These are phyloP conservation scores for Scaptodrosophila latifasciaeformis DNA, from an alignment of 2,888 invertebrate species.

Conservation along the genomic window DNA sequence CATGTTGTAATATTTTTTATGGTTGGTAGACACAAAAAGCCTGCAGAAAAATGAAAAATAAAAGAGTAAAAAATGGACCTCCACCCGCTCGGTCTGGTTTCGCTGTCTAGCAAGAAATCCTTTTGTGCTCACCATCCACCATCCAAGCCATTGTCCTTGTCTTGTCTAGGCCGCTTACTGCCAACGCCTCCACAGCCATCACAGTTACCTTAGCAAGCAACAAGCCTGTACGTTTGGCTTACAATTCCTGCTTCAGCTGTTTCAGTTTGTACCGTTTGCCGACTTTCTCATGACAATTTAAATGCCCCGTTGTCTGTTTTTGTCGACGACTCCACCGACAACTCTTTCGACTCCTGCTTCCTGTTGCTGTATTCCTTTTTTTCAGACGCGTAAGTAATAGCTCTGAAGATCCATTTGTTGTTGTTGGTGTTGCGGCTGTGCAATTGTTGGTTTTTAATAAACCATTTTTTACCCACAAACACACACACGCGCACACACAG, in stretches of 20 bases:
- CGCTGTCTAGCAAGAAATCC: constrained; percentile 36
- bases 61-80: too few species aligned
- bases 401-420: constrained; percentile 45
- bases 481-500: neutral
- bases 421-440: constrained; percentile 41
- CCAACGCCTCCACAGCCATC: too few species aligned
- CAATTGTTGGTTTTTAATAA: constrained; percentile 24
- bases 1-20: constrained; percentile 38
- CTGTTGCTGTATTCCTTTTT: neutral
- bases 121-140: constrained; percentile 33
- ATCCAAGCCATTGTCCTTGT: constrained; percentile 23
- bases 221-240: too few species aligned
- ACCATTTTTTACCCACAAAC: constrained; percentile 15
- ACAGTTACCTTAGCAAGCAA: too few species aligned
- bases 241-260: too few species aligned
- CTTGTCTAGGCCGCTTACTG: constrained; percentile 34
- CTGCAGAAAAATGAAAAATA: neutral
- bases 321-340: too few species aligned
- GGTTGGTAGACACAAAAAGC: constrained; percentile 11
- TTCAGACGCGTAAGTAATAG: constrained; percentile 48
- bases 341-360: neutral
- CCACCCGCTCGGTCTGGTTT: neutral
- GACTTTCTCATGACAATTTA: constrained; percentile 53
- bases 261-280: too few species aligned
- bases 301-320: constrained; percentile 53